Base-by-base conservation (phyloP, 2,888 invertebrate genomes). In the Tachina fera region DNA sequence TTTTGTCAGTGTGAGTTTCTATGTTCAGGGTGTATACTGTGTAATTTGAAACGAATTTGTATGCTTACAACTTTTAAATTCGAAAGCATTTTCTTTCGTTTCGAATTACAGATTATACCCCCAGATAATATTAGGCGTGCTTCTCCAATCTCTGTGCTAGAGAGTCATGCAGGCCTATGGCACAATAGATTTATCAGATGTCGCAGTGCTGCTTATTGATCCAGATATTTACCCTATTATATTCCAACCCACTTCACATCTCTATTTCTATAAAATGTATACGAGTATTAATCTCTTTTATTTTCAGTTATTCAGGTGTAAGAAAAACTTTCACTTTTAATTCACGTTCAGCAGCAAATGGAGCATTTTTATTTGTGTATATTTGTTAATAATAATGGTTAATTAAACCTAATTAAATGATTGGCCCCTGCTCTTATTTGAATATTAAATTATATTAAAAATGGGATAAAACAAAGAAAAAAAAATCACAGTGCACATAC, bases 391-490 rank as follows among this genome's bases (percentile, higher is more conserved):
- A 53, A 63, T 63, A 53, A 75, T 63, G 65, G 53, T 65, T 76
- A 76, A 76, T 76, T 76, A 76, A 76, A 65, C 75, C 53, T 45
- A 65, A 65, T 76, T 65, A 65, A 75, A 76, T 65, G 45, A 14
- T 19, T 53, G 31, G 9, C 31, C 43, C 11, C 75, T 16, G 56
- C 45, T 45, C 19, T 31, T 56, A 53, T 43, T 53, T 53, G 45
- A 41, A 53, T 65, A 13, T 22, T 31, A 22, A 14, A 65, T 49
- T 61, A 53, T 31, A 63, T 41, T 22, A 6, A 41, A 75, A 51
- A 51, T 22, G 16, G 41, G 1, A 19, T 19, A n/a, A 60, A 47
- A 51, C 19, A 41, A 70, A 51, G 2, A 53, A 11, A 13, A 39
- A 13, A 39, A 60, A 14, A 14, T 9, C 13, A 61, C 13, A 60